Conservation (phyloP, 1,140 invertebrate genomes). For the Diabrotica undecimpunctata region DNA sequence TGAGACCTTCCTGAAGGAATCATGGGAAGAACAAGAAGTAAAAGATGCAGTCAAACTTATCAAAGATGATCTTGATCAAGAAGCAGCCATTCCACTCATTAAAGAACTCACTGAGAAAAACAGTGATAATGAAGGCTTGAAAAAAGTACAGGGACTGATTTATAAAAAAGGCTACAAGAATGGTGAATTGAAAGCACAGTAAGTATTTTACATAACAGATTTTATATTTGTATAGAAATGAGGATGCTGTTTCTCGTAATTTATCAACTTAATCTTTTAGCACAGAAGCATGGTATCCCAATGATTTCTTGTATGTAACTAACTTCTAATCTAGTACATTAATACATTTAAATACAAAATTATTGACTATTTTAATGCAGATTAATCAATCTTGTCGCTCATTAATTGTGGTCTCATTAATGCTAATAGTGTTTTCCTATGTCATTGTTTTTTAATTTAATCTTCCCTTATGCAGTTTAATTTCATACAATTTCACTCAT, state of each 20-base stretch:
- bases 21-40: slow-evolving; percentile 67
- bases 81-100: slow-evolving; percentile 62
- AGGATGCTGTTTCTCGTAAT: not conserved
- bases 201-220: slow-evolving; percentile 51
- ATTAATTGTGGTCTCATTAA: too few species aligned
- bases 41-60: slow-evolving; percentile 60
- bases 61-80: slow-evolving; percentile 53
- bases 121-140: slow-evolving; percentile 75
- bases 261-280: not conserved
- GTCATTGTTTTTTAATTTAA: too few species aligned
- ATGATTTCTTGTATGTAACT: too few species aligned
- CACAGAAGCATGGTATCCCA: too few species aligned
- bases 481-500: too few species aligned
- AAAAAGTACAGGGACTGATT: slow-evolving; percentile 84
- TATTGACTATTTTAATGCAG: too few species aligned
- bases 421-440: too few species aligned
- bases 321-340: too few species aligned
- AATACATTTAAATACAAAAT: too few species aligned
- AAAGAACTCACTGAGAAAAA: slow-evolving; percentile 74
- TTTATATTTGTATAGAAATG: not conserved
- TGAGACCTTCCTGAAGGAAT: slow-evolving; percentile 64
- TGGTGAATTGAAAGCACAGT: slow-evolving; percentile 82
- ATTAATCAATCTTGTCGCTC: too few species aligned
- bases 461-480: too few species aligned
- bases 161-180: slow-evolving; percentile 80